Conservation (phyloP, 2,797 vertebrate species). For the Chloroceryle inda region DNA sequence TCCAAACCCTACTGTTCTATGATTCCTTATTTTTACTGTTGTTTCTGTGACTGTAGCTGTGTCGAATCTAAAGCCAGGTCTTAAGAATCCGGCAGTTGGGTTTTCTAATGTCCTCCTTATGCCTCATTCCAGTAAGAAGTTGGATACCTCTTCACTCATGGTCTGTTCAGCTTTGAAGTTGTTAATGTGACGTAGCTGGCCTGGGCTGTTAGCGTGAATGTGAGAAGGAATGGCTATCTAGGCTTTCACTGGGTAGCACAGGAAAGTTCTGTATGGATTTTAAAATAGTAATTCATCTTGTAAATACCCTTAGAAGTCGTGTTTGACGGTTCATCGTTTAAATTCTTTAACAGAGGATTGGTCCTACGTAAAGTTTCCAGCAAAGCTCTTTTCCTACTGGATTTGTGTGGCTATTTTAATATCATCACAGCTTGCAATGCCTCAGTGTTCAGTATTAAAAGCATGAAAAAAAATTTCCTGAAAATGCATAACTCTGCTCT, state of each 20-base stretch:
- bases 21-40: background rate
- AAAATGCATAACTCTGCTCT: background rate
- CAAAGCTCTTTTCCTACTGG: background rate
- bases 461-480: background rate
- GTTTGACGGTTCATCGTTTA: background rate
- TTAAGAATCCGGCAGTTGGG: background rate
- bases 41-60: background rate
- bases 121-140: background rate
- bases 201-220: background rate
- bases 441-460: background rate
- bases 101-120: background rate
- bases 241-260: background rate
- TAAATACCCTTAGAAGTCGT: background rate
- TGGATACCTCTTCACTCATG: rapidly evolving
- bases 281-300: background rate
- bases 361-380: background rate
- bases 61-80: background rate
- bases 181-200: background rate
- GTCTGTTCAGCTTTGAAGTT: background rate
- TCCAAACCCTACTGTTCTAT: too few relatives aligned
- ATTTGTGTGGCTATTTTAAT: background rate
- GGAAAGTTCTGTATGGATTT: background rate
- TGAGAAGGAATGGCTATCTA: background rate
- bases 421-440: background rate
- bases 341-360: background rate